A percentile compares a stretch with the other conserved stretches of the same genome.
phyloP scores from a whole-genome alignment of 2,888 invertebrate genomes.

The Pterostichus madidus region DNA sequence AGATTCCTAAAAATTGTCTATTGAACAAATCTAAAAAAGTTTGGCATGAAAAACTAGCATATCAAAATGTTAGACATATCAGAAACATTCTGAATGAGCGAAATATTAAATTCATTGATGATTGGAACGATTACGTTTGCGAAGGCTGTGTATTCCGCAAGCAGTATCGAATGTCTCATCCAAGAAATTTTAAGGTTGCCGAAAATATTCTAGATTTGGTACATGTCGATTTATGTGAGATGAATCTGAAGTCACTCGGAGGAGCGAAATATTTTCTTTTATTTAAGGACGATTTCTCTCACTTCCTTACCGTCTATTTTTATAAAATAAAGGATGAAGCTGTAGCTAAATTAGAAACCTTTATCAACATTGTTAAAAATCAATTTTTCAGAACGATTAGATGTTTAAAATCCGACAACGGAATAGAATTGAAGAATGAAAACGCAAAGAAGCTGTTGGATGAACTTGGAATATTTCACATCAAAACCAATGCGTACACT shows the following conservation, averaged over 20 bases:
- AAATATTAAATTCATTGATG: constrained; percentile 69
- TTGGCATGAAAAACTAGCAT: constrained; percentile 71
- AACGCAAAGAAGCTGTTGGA: constrained; percentile 68
- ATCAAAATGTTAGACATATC: constrained; percentile 70
- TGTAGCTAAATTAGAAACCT: constrained; percentile 68
- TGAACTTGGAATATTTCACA: constrained; percentile 71
- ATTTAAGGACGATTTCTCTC: constrained; percentile 70
- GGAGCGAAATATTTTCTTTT: constrained; percentile 71
- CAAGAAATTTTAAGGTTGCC: constrained; percentile 69
- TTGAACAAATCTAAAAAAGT: constrained; percentile 68
- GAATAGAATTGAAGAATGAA: constrained; percentile 70
- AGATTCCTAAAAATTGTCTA: constrained; percentile 60
- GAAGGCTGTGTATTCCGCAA: constrained; percentile 70
- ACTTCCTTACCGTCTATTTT: constrained; percentile 71
- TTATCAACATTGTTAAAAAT: constrained; percentile 70
- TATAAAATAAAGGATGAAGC: constrained; percentile 71
- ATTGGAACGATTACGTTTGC: constrained; percentile 71
- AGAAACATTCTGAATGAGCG: constrained; percentile 68
- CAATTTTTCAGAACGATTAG: constrained; percentile 70
- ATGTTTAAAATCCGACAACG: constrained; percentile 70
- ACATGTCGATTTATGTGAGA: constrained; percentile 71
- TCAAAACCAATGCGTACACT: constrained; percentile 37
- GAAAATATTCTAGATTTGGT: constrained; percentile 69
- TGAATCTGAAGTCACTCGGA: constrained; percentile 70
- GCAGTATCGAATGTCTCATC: constrained; percentile 70